phyloP scores from a whole-genome alignment of 2,888 invertebrate species.

The Chamaedrilus cognettii region DNA sequence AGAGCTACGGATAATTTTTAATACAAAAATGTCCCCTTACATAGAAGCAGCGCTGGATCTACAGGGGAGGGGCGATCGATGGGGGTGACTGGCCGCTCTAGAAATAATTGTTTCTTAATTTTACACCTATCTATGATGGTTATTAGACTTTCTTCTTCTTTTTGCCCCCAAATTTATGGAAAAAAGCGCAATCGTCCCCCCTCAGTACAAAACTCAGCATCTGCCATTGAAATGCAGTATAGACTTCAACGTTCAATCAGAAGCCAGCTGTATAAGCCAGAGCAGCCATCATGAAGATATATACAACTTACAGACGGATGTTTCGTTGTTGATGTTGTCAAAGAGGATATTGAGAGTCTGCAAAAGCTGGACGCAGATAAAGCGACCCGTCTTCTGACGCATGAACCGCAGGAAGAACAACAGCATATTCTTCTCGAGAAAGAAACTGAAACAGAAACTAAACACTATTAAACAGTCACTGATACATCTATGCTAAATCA shows the following conservation, averaged over 20 bases:
- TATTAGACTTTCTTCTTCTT: no score
- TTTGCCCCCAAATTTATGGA: not conserved
- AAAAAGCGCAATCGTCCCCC: not conserved
- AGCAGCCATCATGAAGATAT: not conserved
- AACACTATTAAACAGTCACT: no score
- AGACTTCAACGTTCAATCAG: not conserved
- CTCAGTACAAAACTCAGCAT: not conserved
- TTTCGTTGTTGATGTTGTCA: conserved; percentile 99
- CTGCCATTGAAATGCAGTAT: not conserved
- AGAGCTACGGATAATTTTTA: no score
- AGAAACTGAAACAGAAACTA: conserved; percentile 77
- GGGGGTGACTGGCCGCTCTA: no score
- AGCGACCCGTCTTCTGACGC: conserved; percentile 96
- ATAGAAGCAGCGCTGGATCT: no score
- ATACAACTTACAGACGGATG: conserved; percentile 96
- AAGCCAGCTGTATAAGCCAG: not conserved
- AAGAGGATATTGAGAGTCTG: conserved; percentile 99
- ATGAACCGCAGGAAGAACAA: conserved; percentile 97
- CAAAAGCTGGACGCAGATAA: conserved; percentile 95
- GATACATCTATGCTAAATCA: not conserved
- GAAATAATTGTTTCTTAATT: no score
- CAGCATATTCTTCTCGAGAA: conserved; percentile 98
- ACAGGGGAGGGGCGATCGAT: no score
- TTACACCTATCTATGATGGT: no score
- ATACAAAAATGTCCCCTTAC: no score